Conservation (phyloP, 2,797 vertebrate genomes). For the Acanthurus leucopareius region DNA sequence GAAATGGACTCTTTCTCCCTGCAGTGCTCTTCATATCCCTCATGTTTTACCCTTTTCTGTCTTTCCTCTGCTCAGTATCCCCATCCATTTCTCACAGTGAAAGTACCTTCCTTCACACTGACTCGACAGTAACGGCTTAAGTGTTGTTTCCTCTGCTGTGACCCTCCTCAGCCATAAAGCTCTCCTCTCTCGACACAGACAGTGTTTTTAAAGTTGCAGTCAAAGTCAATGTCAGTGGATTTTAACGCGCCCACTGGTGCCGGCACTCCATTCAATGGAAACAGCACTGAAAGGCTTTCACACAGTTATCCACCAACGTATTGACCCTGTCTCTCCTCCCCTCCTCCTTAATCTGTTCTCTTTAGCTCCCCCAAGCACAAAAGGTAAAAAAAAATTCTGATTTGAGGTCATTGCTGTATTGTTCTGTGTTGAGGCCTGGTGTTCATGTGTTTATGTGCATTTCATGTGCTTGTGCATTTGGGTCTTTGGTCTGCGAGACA, state of each 20-base stretch:
- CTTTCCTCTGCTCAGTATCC: slow-evolving; percentile 37
- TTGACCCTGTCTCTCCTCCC: slow-evolving; percentile 71
- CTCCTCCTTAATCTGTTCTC: slow-evolving; percentile 77
- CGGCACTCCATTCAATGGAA: slow-evolving; percentile 49
- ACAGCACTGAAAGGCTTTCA: slow-evolving; percentile 55
- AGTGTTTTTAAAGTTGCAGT: slow-evolving; percentile 54
- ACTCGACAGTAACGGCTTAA: slow-evolving; percentile 45
- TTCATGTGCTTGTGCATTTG: slow-evolving; percentile 65
- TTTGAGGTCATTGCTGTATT: slow-evolving; percentile 70
- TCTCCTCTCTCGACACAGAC: slow-evolving; percentile 48
- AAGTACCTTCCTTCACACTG: slow-evolving; percentile 43
- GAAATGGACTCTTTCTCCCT: slow-evolving; percentile 28
- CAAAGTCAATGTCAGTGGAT: slow-evolving; percentile 58
- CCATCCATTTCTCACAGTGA: slow-evolving; percentile 46
- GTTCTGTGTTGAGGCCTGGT: slow-evolving; percentile 72
- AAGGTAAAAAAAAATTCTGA: slow-evolving; percentile 94
- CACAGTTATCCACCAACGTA: slow-evolving; percentile 64
- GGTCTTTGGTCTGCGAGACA: slow-evolving; percentile 38
- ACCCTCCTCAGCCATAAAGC: slow-evolving; percentile 35
- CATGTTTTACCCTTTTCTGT: slow-evolving; percentile 41
- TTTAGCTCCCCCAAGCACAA: slow-evolving; percentile 98
- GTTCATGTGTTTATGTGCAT: slow-evolving; percentile 66
- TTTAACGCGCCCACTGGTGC: slow-evolving; percentile 80
- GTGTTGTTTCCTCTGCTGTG: slow-evolving; percentile 44
- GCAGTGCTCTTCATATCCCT: slow-evolving; percentile 34